phyloP scores from a whole-genome alignment of 1,140 invertebrate genomes.

The Penaeus japonicus region DNA sequence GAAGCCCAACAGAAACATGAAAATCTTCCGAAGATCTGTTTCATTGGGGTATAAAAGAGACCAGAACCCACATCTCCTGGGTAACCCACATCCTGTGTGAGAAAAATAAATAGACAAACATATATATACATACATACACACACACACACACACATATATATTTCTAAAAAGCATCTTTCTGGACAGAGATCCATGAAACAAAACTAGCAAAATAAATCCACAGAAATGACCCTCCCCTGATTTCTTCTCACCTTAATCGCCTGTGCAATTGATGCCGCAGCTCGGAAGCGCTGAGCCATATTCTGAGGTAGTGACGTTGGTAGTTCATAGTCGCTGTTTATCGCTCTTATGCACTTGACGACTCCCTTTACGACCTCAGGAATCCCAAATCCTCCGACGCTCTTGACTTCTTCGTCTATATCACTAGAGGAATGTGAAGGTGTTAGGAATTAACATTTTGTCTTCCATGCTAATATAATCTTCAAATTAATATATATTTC shows the following conservation, averaged over 20 bases:
- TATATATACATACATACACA: background rate
- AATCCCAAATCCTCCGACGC: constrained; percentile 35
- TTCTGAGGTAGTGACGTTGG: constrained; percentile 40
- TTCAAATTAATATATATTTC: background rate
- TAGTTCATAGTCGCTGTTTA: constrained; percentile 30
- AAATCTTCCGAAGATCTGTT: constrained; percentile 37
- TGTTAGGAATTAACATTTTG: background rate
- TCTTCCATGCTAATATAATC: background rate
- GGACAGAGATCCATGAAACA: no score
- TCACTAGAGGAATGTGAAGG: constrained; percentile 13
- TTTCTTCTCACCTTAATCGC: constrained; percentile 30
- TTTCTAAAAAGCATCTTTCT: no score
- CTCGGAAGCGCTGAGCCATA: constrained; percentile 48
- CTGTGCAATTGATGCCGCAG: constrained; percentile 37
- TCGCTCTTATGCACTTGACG: constrained; percentile 9
- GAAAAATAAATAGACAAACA: background rate
- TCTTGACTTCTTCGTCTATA: constrained; percentile 38
- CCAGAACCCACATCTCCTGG: constrained; percentile 40
- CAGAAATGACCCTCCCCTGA: background rate
- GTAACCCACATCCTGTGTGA: constrained; percentile 30
- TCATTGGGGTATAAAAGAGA: constrained; percentile 41
- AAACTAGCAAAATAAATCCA: no score
- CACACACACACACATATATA: background rate
- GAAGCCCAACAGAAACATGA: constrained; percentile 42
- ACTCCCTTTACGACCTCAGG: constrained; percentile 19